Evolutionary conservation across 2,797 vertebrate genomes (phyloP), one percentile per base, ranked within the genome.

Genomic region (Catamblyrhynchus diadema): DNA sequence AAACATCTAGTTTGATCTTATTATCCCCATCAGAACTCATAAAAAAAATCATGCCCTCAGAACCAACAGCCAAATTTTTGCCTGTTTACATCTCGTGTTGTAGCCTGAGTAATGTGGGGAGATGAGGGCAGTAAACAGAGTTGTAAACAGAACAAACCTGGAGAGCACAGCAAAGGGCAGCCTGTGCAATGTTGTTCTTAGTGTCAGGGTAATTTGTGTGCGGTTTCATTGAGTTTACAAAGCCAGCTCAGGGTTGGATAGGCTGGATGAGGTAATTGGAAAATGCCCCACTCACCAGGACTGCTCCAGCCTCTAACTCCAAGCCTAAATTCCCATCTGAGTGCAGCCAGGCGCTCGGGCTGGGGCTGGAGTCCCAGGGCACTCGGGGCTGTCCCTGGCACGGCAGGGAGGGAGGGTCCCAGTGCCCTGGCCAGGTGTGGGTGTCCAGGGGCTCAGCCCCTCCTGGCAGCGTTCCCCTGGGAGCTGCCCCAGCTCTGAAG

Each of bases 171-270:
- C 78, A n/a, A 48, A 92, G 88, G 93, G 81, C 83, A 95, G 80
- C 91, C 88, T 35, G 70, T 41, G 27, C 19, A 41, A 8, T 56
- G 83, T 65, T 94, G 77, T 32, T 90, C 59, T 60, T 45, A 2
- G 41, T 70, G 91, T 88, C 91, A 72, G 77, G 23, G 70, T 81
- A 73, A 94, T 94, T 95, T 86, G 88, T 90, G 90, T 88, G 92
- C 2, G 60, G 83, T 92, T 95, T 84, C 71, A 6, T 33, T 21
- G 39, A 8, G 51, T 80, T 84, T 87, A 45, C 28, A 69, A 37
- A 84, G 80, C 7, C 62, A 6, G 77, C 0, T 0, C 50, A 3
- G 86, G 18, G 30, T 6, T 62, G 93, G 93, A 45, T 21, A 5
- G 3, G 3, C 86, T 37, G 74, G 44, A 54, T 84, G 88, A 94